phyloP scores from a whole-genome alignment of 1,140 invertebrate species.

The Hermatobates lingyangjiaoensis region DNA sequence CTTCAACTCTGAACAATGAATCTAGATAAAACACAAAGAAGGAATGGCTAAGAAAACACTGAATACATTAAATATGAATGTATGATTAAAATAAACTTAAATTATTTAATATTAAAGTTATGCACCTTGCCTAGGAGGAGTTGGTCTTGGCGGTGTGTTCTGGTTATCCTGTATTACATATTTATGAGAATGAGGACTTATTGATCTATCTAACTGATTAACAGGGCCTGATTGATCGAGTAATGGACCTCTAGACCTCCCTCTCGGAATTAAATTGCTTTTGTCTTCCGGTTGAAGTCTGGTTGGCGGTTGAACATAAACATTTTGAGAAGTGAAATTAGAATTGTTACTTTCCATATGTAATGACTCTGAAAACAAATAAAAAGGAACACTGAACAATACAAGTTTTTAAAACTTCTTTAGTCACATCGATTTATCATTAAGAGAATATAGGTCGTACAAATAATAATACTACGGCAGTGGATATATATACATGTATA shows the following conservation, averaged over 20 bases:
- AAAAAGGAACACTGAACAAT: no score
- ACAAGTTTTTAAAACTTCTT: no score
- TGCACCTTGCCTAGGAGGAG: conserved; percentile 59
- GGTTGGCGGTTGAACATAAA: conserved; percentile 77
- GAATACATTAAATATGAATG: no score
- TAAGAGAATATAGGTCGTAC: no score
- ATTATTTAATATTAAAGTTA: no score
- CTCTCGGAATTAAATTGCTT: conserved; percentile 44
- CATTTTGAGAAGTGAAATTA: conserved; percentile 67
- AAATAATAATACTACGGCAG: no score
- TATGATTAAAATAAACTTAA: no score
- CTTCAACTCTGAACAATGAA: no score
- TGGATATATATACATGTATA: no score
- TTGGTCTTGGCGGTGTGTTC: conserved; percentile 54
- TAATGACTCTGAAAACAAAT: conserved; percentile 18
- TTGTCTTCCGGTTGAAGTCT: conserved; percentile 38
- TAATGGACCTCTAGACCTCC: conserved; percentile 46
- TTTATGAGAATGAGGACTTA: conserved; percentile 22
- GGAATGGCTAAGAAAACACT: no score
- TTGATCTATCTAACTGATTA: conserved; percentile 35
- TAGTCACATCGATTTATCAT: no score
- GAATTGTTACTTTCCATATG: conserved; percentile 24
- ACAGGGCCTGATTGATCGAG: conserved; percentile 39
- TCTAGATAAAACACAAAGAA: no score
- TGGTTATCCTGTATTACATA: conserved; percentile 20